Evolutionary conservation across 2,888 invertebrate species (phyloP), one percentile per base, ranked within the genome.

Genomic region (Xanthorhoe spadicearia): DNA sequence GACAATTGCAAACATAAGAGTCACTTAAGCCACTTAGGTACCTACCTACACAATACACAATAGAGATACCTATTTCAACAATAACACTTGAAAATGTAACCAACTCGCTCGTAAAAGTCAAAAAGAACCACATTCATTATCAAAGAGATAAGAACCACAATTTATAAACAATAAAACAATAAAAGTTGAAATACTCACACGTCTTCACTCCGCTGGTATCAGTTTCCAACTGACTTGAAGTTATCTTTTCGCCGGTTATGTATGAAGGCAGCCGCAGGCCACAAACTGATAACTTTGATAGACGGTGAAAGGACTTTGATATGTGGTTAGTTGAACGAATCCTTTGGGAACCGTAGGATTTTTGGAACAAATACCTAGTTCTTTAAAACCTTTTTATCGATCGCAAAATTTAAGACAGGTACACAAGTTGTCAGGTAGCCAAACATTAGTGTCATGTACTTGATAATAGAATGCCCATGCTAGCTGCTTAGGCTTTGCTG

Each of bases 161-260:
- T 23, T 23, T 23, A 23, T 28, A 49, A 50, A 46, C 55, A 66
- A 15, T 55, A 61, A 69, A 64, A 69, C 38, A 60, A 68, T 61
- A 64, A 52, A 9, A 46, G 50, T 56, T 61, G 52, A 28, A 17
- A 50, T 15, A 70, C 69, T 69, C 38, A 72, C 64, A 62, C 71
- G 75, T 70, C 65, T 32, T 28, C 19, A 6, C 56, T 51, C 5
- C 18, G 17, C 59, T 23, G 19, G 60, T 3, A 49, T 55, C 66
- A 64, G 64, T 46, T 15, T 10, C 10, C 19, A 17, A 79, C 73
- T 79, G 69, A 57, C 0, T 51, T 74, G 77, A 78, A 77, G 69
- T 72, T 75, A 56, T 50, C 28, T n/a, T 13, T 9, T 0, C 50
- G 8, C 17, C 8, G 49, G 38, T 59, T 62, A 55, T 62, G 46